Conservation (phyloP, 2,113 vertebrate genomes). For the Podarcis raffonei region DNA sequence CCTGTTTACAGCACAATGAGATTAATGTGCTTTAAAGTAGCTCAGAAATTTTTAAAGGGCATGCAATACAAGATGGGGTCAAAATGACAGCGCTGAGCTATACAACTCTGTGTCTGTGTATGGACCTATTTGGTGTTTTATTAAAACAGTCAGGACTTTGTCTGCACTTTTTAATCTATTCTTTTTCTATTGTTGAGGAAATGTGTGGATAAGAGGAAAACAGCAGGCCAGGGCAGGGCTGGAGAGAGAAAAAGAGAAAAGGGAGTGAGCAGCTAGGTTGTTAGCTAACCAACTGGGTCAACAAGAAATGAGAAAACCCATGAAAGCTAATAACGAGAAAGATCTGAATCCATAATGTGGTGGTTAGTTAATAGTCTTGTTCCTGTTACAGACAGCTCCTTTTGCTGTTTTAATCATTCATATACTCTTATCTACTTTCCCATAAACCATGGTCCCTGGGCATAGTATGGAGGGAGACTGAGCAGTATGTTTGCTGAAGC, state of each 20-base stretch:
- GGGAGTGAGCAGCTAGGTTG: not conserved
- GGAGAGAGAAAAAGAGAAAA: not conserved
- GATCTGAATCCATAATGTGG: not conserved
- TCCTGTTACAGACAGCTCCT: not conserved
- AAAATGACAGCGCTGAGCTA: not conserved
- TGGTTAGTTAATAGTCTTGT: not conserved
- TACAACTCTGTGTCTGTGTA: not conserved
- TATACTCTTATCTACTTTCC: not conserved
- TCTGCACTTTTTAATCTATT: not conserved
- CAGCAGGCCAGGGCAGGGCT: not conserved
- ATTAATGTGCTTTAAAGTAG: conserved; percentile 3
- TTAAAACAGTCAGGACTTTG: not conserved
- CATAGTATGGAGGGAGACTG: not conserved
- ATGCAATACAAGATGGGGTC: not conserved
- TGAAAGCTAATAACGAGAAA: not conserved
- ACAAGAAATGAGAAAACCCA: not conserved
- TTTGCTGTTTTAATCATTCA: not conserved
- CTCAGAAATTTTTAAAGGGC: not conserved
- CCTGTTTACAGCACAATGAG: conserved; percentile 7
- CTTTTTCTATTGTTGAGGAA: not conserved
- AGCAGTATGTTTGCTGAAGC: not conserved
- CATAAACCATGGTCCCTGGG: not conserved
- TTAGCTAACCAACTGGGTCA: not conserved
- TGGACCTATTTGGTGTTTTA: not conserved
- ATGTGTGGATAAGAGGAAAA: not conserved